Evolutionary conservation across 2,113 vertebrate species (phyloP), one percentile per base, ranked within the genome.

Genomic region (Gadus macrocephalus): DNA sequence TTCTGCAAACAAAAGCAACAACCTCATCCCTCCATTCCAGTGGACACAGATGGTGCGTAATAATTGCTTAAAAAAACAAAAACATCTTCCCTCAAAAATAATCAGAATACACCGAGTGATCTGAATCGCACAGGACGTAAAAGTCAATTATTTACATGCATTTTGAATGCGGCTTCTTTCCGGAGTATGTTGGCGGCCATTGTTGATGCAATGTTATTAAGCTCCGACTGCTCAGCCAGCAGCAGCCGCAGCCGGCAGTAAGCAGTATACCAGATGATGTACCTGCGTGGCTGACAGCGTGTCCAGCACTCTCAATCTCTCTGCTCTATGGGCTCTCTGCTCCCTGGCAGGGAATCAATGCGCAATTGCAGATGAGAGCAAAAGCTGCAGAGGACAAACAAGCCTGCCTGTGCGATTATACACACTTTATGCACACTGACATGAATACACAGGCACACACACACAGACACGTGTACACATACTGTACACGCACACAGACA

Each of bases 261-360:
- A 65, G 78, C 63, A 64, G 27, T 65, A 53, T 78, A 73, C 73
- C 79, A 75, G 79, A 78, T 22, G n/a, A 61, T 49, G 59, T 22
- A 80, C 58, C 75, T 70, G 83, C 80, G 75, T 78, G 75, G 73
- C 67, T 68, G 78, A 77, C 74, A 71, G 63, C 31, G 6, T 49
- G 6, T 49, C 78, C 62, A 66, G 15, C 20, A 53, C 72, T 62
- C 79, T 79, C 77, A 72, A 78, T 81, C 80, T 74, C 28, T 58
- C 55, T n/a, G 31, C 16, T 35, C 56, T 38, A 38, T 68, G 74
- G 64, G 78, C 80, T 59, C 42, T 83, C 77, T 79, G 78, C 76
- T 86, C 78, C 68, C 72, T 89, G 87, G 83, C 82, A 82, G 74
- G 58, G 81, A 82, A 68, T 84, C 85, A 85, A 78, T 80, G 79